Percentiles rank a stretch among this genome's conserved stretches.
Evolutionary conservation across 1,140 invertebrate genomes (phyloP).

Genomic region (Sinonovacula constricta): DNA sequence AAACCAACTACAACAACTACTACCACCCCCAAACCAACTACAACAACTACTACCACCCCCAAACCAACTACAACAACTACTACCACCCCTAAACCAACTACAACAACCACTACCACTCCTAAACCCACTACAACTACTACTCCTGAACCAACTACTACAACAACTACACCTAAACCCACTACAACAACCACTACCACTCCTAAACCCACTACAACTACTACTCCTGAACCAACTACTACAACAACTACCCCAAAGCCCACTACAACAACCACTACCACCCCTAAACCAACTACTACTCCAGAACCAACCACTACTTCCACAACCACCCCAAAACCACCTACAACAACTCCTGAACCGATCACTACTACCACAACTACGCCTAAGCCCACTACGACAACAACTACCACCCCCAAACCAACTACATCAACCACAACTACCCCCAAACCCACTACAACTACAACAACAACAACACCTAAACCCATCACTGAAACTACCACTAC

Average conservation of each 20-base stretch:
- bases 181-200: too few species aligned
- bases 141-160: conserved; percentile 8
- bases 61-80: conserved; percentile 31
- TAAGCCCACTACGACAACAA: conserved; percentile 11
- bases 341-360: conserved; percentile 7
- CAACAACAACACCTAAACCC: conserved; percentile 23
- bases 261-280: too few species aligned
- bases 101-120: conserved; percentile 23
- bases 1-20: conserved; percentile 8
- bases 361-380: conserved; percentile 30
- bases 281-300: conserved; percentile 10
- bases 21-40: conserved; percentile 28
- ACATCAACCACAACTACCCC: conserved; percentile 29
- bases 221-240: too few species aligned
- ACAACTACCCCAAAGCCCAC: too few species aligned
- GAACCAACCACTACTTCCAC: not conserved
- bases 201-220: too few species aligned
- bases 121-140: conserved; percentile 28
- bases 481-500: conserved; percentile 18
- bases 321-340: conserved; percentile 22
- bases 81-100: conserved; percentile 31
- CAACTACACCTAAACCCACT: too few species aligned
- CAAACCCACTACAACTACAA: not conserved
- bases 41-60: conserved; percentile 27
- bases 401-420: conserved; percentile 2